These are phyloP conservation scores for Myripristis murdjan DNA, from an alignment of 2,797 vertebrate species.

Conservation along the genomic window DNA sequence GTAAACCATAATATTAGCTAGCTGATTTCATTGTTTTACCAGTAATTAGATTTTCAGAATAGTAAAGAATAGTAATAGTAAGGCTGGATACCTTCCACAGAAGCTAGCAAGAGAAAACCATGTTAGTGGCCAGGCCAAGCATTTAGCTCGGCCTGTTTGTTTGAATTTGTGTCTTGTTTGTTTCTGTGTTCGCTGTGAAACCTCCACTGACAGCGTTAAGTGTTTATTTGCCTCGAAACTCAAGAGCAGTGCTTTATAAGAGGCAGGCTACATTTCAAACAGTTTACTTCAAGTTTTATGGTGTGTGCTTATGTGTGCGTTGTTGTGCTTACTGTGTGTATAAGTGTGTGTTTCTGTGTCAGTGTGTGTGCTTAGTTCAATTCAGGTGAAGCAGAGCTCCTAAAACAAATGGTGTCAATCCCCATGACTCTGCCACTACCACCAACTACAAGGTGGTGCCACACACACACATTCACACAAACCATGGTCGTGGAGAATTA, in stretches of 20 bases:
- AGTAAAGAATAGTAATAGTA: not conserved
- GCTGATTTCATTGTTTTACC: constrained; percentile 35
- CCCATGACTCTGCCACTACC: too few species aligned
- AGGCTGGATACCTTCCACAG: not conserved
- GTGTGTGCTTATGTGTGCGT: too few species aligned
- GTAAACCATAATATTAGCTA: constrained; percentile 2
- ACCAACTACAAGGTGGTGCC: too few species aligned
- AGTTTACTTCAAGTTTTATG: not conserved
- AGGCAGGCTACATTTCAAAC: not conserved
- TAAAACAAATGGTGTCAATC: too few species aligned
- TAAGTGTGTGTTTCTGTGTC: not conserved
- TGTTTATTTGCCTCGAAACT: not conserved
- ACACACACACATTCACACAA: not conserved
- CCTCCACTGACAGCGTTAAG: not conserved
- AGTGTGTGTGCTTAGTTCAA: not conserved
- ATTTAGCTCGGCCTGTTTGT: not conserved
- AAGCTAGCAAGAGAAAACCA: too few species aligned
- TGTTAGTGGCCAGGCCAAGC: too few species aligned
- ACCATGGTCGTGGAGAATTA: not conserved
- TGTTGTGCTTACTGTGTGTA: not conserved
- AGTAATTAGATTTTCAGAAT: constrained; percentile 1
- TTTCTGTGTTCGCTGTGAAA: not conserved
- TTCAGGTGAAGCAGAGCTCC: not conserved
- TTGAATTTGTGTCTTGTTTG: not conserved
- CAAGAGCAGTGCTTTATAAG: not conserved